phyloP scores from a whole-genome alignment of 2,113 vertebrate species.

The Ailurus styani region DNA sequence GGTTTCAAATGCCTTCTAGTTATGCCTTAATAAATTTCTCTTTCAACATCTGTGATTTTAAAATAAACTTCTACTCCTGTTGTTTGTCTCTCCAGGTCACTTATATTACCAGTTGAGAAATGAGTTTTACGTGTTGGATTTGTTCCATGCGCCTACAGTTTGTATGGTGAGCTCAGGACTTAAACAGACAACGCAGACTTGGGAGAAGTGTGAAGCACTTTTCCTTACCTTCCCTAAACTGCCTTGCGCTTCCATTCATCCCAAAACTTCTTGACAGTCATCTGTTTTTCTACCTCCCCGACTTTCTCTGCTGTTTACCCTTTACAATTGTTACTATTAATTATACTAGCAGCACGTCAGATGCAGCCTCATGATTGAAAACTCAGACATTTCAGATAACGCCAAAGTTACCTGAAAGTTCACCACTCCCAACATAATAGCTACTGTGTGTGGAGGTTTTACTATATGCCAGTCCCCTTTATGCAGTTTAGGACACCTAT shows the following conservation, averaged over 20 bases:
- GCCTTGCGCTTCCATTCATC: background rate
- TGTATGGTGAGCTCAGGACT: background rate
- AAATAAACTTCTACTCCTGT: background rate
- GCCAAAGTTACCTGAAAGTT: background rate
- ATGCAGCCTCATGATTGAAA: background rate
- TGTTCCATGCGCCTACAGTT: background rate
- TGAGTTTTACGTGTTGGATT: background rate
- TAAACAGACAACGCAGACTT: background rate
- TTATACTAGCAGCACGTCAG: background rate
- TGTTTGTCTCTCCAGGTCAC: background rate
- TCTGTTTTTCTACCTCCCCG: background rate
- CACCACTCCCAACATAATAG: no score
- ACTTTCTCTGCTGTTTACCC: background rate
- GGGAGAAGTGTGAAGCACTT: fast-evolving
- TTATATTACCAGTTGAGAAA: background rate
- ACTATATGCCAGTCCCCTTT: background rate
- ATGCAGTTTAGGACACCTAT: background rate
- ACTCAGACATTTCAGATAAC: background rate
- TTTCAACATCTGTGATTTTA: background rate
- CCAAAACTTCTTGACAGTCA: background rate
- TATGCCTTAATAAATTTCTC: background rate
- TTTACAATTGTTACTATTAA: background rate
- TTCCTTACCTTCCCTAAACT: background rate
- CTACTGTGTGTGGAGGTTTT: background rate
- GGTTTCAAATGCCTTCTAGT: background rate